Conservation (phyloP, 2,113 vertebrate genomes). For the Oxyruncus cristatus region DNA sequence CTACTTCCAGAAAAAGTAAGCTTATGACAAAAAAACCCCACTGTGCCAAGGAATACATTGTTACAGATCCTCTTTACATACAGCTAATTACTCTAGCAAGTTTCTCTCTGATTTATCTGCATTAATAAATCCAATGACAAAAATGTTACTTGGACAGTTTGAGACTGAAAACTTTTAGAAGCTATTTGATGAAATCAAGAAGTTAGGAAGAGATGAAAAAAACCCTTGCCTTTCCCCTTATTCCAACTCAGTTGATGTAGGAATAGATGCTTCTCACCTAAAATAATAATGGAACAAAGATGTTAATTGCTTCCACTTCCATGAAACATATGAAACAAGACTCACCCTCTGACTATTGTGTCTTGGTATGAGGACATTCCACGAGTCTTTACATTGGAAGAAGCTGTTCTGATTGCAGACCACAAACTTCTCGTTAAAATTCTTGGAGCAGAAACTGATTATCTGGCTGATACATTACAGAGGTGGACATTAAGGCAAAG, state of each 20-base stretch:
- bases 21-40: neutral
- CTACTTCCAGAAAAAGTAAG: slow-evolving; percentile 22
- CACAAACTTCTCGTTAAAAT: slow-evolving; percentile 51
- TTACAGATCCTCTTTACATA: neutral
- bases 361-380: slow-evolving; percentile 59
- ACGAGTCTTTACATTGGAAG: slow-evolving; percentile 55
- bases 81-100: neutral
- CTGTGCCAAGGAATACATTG: neutral
- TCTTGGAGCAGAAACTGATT: slow-evolving; percentile 55
- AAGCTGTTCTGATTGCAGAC: slow-evolving; percentile 40
- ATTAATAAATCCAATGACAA: neutral
- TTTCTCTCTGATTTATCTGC: neutral
- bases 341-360: slow-evolving; percentile 19
- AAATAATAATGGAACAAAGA: slow-evolving; percentile 50
- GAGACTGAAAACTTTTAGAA: neutral
- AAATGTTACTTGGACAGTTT: neutral
- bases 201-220: neutral
- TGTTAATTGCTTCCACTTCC: slow-evolving; percentile 50
- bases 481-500: slow-evolving; percentile 2
- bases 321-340: neutral
- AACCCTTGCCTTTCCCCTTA: neutral
- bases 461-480: slow-evolving; percentile 32
- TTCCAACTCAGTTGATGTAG: neutral
- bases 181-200: neutral
- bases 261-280: slow-evolving; percentile 38